Base-by-base conservation (phyloP, 2,113 vertebrate genomes). In the Carassius carassius region DNA sequence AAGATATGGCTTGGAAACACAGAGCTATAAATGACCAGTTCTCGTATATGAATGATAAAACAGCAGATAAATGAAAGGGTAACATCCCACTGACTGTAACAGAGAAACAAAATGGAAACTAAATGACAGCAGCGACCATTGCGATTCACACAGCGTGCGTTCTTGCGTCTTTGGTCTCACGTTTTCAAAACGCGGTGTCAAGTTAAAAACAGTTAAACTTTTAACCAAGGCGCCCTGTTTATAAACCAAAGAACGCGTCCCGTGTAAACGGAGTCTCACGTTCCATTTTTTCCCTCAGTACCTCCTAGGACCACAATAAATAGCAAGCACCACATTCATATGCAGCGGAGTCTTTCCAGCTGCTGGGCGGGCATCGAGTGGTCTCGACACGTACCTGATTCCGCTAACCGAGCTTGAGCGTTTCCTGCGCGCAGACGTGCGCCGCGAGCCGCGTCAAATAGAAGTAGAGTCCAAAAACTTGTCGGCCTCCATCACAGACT, bases 311-410 rank as follows among this genome's bases (percentile, higher is more conserved):
- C 19, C n/a, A 65, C 58, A 80, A 54, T 32, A 81, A 19, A 81
- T 17, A 49, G 62, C n/a, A 69, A 32, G 21, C 25, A 81, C 21
- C n/a, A 19, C 10, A 41, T n/a, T 47, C 21, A 29, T 10, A 62
- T 12, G n/a, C 37, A 80, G 23, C 44, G 23, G 9, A 51, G 44
- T 81, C n/a, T 13, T 12, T 51, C 9, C 62, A 67, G 78, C 58
- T 65, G 73, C 21, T 16, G 19, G 37, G 58, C 44, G 41, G 56
- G 11, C 51, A 70, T 70, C 83, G 89, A 83, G 79, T 89, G 70
- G 81, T 35, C 17, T 84, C 1, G 14, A 86, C 87, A 72, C 84
- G 54, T 67, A 90, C 92, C 87, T 94, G 93, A 91, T 92, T 93
- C 88, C 83, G 67, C 76, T 85, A 44, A 62, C 77, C 67, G 65